These are phyloP conservation scores for Nesospiza acunhae DNA, from an alignment of 2,113 vertebrate species.

Conservation along the genomic window DNA sequence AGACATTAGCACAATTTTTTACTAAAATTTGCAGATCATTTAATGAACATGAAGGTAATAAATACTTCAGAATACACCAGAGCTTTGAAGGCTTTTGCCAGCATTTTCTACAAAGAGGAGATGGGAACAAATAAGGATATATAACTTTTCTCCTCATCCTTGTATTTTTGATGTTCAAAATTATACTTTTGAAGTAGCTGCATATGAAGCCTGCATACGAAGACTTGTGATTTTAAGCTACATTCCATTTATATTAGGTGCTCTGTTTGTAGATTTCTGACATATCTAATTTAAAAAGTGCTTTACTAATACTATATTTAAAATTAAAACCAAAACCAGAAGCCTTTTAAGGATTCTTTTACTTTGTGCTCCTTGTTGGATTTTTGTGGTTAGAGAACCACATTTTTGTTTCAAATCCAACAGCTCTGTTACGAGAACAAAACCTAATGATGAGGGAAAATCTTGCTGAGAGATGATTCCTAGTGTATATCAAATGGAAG, in stretches of 20 bases:
- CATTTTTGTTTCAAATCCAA: constrained; percentile 58
- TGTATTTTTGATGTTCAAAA: neutral
- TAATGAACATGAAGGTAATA: neutral
- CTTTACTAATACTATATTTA: constrained; percentile 14
- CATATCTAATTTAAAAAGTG: neutral
- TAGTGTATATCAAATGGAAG: constrained; percentile 32
- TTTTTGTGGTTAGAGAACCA: constrained; percentile 45
- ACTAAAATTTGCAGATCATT: neutral
- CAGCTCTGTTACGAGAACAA: constrained; percentile 26
- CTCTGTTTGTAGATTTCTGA: neutral
- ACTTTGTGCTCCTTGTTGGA: constrained; percentile 29
- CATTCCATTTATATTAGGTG: neutral
- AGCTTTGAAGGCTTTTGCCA: neutral
- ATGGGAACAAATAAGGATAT: neutral
- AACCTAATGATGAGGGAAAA: neutral
- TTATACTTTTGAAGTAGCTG: neutral
- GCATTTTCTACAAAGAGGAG: neutral
- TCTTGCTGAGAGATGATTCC: constrained; percentile 4
- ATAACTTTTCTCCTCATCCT: neutral
- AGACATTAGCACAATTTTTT: neutral
- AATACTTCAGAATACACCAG: neutral
- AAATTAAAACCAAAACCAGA: constrained; percentile 5
- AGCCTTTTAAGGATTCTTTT: constrained; percentile 48
- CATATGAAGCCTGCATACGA: neutral
- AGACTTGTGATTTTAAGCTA: neutral